Evolutionary conservation across 2,888 invertebrate species (phyloP), one percentile per base, ranked within the genome.

Genomic region (Cryptophagus acutangulus): DNA sequence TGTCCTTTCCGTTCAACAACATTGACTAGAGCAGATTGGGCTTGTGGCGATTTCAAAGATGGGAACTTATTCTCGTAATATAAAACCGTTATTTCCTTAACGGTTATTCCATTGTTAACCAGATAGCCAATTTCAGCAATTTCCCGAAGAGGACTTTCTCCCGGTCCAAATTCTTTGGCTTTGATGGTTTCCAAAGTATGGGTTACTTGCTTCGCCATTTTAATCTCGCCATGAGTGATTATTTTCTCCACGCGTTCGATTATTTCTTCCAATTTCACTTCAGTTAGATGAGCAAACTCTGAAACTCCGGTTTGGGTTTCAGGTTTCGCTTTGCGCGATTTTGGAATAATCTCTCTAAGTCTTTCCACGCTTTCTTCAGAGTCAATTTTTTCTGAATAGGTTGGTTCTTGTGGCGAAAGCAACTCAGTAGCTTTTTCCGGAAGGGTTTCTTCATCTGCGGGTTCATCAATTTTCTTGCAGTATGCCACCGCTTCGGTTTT

Each of bases 1-100:
- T 87, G 82, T 1, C 90, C 89, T 66, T 86, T 82, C 17, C 89
- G 75, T 66, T 90, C 90, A 1, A 90, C 88, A 35, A 90, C 74
- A 55, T 86, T 83, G 5, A 90, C 88, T 58, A 90, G 70, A 6
- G 90, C 89, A 17, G 86, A 85, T 67, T 90, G 90, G 1, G 88
- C 85, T 60, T 87, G 83, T 1, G 89, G 87, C 9, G 84, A 81
- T 59, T 82, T 78, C 38, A 91, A 66, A 9, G 87, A 81, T 13
- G 87, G 86, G 67, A 90, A 89, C 55, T 82, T 79, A 55, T 86
- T 79, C 12, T 86, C 82, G 56, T 84, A 81, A 57, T 88, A 89
- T 46, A 89, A 74, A 31, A 82, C 78, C 48, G 84, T 84, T 31
- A 90, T 83, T 70, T 88, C 82, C 56, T 79, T 78, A 1, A 82